Evolutionary conservation across 2,113 vertebrate genomes (phyloP).

Genomic region (Albula glossodonta): DNA sequence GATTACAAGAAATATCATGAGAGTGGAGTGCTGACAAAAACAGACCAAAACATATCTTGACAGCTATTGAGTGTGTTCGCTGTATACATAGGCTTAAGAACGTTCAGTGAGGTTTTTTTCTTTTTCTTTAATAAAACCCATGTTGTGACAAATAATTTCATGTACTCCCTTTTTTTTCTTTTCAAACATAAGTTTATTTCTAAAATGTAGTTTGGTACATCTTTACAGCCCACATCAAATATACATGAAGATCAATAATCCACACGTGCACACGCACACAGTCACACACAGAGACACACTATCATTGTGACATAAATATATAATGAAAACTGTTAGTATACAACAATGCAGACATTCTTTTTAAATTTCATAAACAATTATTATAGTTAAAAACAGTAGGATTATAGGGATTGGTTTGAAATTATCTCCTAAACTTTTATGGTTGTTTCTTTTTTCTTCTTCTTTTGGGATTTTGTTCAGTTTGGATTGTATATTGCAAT

Average conservation of each 20-base stretch:
- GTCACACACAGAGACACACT: not conserved
- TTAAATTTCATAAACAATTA: not conserved
- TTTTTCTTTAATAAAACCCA: not conserved
- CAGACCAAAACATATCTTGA: no score
- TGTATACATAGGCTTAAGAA: no score
- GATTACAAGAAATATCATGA: not conserved
- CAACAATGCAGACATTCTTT: not conserved
- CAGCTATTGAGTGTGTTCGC: no score
- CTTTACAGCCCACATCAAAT: slow-evolving; percentile 5
- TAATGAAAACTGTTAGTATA: not conserved
- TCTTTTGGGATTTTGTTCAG: not conserved
- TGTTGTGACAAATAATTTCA: not conserved
- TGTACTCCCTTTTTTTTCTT: not conserved
- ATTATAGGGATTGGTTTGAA: not conserved
- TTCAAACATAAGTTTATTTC: not conserved
- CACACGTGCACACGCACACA: not conserved
- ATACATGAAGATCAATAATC: not conserved
- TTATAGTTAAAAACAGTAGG: not conserved
- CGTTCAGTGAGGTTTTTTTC: not conserved
- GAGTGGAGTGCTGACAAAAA: no score
- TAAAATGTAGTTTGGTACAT: not conserved
- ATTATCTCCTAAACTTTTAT: not conserved
- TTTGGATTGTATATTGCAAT: not conserved
- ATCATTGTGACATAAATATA: not conserved
- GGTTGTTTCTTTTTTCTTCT: not conserved